Evolutionary conservation across 2,113 vertebrate species (phyloP).

Genomic region (Indicator indicator): DNA sequence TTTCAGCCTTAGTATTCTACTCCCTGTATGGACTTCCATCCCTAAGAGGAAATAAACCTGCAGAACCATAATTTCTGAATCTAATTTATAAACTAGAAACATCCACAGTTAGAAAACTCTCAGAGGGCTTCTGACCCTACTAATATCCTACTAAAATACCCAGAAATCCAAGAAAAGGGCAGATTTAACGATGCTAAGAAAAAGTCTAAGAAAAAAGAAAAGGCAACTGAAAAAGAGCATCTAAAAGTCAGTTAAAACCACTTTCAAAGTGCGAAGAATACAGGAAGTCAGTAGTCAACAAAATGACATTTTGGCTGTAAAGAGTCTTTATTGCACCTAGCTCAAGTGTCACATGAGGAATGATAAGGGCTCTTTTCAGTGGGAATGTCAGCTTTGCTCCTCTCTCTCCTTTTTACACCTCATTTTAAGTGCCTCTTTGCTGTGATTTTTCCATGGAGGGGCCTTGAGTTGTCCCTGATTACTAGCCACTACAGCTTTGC

Average conservation of each 20-base stretch:
- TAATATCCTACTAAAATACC: not conserved
- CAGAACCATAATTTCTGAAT: not conserved
- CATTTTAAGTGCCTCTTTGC: not conserved
- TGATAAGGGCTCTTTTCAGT: slow-evolving; percentile 12
- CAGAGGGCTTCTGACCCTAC: not conserved
- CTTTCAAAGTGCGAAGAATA: slow-evolving; percentile 26
- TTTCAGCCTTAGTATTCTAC: not conserved
- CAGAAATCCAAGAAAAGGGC: not conserved
- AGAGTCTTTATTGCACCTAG: slow-evolving; percentile 1
- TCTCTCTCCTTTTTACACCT: not conserved
- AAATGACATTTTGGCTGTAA: slow-evolving; percentile 49
- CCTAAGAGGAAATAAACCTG: not conserved
- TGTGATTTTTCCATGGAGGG: not conserved
- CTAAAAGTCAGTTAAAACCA: slow-evolving; percentile 43
- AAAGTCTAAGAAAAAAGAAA: not conserved
- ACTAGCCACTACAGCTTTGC: not conserved
- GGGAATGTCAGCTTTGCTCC: not conserved
- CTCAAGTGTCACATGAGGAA: not conserved
- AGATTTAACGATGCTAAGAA: not conserved
- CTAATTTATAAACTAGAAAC: not conserved
- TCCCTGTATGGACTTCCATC: not conserved
- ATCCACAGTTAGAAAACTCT: not conserved
- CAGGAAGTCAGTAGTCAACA: slow-evolving; percentile 42
- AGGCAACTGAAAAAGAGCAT: not conserved
- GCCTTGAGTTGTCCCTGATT: not conserved